Evolutionary conservation across 2,888 invertebrate genomes (phyloP).

Genomic region (Apodemia zela): DNA sequence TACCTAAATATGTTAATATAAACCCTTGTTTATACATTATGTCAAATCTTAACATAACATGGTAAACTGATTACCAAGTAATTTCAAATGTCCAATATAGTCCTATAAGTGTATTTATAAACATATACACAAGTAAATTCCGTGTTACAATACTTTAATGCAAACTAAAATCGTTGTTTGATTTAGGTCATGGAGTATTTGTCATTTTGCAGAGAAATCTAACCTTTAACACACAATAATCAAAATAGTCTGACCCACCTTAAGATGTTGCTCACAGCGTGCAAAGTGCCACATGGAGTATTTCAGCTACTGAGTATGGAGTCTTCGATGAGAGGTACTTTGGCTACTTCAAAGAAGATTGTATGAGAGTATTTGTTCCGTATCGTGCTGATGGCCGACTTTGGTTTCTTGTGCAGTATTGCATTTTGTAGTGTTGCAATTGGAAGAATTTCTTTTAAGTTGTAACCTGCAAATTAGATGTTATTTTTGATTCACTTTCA

Average conservation of each 20-base stretch:
- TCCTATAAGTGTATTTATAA: neutral
- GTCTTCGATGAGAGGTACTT: constrained; percentile 83
- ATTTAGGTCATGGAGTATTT: constrained; percentile 14
- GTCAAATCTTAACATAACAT: constrained; percentile 3
- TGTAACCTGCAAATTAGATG: constrained; percentile 82
- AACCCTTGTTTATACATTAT: constrained; percentile 6
- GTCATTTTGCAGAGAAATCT: constrained; percentile 15
- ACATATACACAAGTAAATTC: constrained; percentile 3
- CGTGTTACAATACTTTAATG: neutral
- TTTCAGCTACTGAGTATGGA: constrained; percentile 57
- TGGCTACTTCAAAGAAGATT: constrained; percentile 95
- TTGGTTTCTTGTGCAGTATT: constrained; percentile 88
- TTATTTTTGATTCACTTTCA: too few species aligned
- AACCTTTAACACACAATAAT: constrained; percentile 23
- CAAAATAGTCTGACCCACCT: constrained; percentile 60
- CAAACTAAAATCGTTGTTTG: constrained; percentile 4
- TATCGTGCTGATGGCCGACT: constrained; percentile 90
- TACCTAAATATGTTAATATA: neutral
- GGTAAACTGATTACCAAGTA: constrained; percentile 4
- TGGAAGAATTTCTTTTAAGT: constrained; percentile 85
- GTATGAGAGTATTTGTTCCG: constrained; percentile 96
- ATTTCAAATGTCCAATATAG: neutral
- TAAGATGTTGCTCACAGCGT: constrained; percentile 41
- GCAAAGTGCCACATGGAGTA: constrained; percentile 48
- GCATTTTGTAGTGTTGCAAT: constrained; percentile 87